Percentiles rank a stretch among this genome's conserved stretches.
Conservation (phyloP, 2,113 vertebrate genomes). For the Pseudopodoces humilis region DNA sequence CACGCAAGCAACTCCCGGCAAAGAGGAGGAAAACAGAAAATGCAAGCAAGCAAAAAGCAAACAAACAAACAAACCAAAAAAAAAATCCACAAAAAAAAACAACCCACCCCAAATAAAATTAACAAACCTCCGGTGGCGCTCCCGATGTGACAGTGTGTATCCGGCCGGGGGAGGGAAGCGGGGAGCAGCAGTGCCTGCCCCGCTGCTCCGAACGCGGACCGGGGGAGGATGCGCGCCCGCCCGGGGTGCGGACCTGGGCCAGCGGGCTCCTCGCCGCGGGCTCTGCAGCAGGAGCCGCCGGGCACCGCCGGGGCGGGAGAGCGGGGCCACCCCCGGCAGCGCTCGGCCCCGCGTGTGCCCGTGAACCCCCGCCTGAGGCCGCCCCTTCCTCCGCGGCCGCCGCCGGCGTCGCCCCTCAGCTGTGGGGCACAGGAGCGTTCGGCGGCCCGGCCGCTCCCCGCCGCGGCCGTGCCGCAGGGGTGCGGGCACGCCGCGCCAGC, state of each 20-base stretch:
- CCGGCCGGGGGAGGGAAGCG: not conserved
- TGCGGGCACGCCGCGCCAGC: not conserved
- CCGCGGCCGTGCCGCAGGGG: not conserved
- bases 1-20: not conserved
- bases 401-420: not conserved
- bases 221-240: not conserved
- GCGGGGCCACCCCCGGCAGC: not conserved
- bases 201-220: not conserved
- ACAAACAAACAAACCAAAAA: too few relatives aligned
- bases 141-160: not conserved
- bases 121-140: not conserved
- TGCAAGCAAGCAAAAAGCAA: too few relatives aligned
- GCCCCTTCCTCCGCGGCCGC: not conserved
- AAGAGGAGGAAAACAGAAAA: not conserved
- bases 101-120: not conserved
- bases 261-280: not conserved
- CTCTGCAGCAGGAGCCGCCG: not conserved
- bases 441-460: not conserved
- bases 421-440: not conserved
- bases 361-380: not conserved
- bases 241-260: not conserved
- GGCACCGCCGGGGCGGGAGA: not conserved
- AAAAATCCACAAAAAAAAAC: too few relatives aligned
- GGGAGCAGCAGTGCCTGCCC: not conserved
- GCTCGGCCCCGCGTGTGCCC: not conserved